Evolutionary conservation across 2,113 vertebrate genomes (phyloP).

Genomic region (Oreochromis aureus): DNA sequence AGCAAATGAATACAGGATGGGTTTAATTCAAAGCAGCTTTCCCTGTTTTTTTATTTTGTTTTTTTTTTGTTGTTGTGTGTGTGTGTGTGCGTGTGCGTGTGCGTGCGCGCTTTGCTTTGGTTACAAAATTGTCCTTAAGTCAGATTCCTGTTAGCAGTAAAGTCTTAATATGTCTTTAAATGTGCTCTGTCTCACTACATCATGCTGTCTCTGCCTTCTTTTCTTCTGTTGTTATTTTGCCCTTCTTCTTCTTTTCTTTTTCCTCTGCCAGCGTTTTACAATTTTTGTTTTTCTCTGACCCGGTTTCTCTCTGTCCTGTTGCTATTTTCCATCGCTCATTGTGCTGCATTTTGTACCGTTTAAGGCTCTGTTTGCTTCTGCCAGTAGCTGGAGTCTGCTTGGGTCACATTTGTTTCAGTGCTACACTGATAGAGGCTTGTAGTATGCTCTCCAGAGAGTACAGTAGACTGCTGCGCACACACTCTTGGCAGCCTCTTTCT

Average conservation of each 20-base stretch:
- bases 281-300: neutral
- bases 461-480: neutral
- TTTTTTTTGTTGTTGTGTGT: neutral
- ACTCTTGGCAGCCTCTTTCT: neutral
- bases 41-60: neutral
- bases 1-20: neutral
- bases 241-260: neutral
- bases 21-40: slow-evolving; percentile 18
- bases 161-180: neutral
- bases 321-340: neutral
- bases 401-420: slow-evolving; percentile 20
- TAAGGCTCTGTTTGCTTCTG: slow-evolving; percentile 30
- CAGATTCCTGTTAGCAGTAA: slow-evolving; percentile 4
- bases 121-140: neutral
- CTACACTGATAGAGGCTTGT: neutral
- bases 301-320: neutral
- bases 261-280: neutral
- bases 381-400: slow-evolving; percentile 2
- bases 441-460: neutral
- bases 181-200: neutral
- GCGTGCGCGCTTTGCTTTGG: neutral
- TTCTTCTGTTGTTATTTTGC: neutral
- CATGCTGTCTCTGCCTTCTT: neutral
- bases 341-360: slow-evolving; percentile 7
- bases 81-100: neutral